A percentile compares a stretch with the other conserved stretches of the same genome.
These are phyloP conservation scores for Pyralis farinalis DNA, from an alignment of 2,888 invertebrate species.

Conservation along the genomic window DNA sequence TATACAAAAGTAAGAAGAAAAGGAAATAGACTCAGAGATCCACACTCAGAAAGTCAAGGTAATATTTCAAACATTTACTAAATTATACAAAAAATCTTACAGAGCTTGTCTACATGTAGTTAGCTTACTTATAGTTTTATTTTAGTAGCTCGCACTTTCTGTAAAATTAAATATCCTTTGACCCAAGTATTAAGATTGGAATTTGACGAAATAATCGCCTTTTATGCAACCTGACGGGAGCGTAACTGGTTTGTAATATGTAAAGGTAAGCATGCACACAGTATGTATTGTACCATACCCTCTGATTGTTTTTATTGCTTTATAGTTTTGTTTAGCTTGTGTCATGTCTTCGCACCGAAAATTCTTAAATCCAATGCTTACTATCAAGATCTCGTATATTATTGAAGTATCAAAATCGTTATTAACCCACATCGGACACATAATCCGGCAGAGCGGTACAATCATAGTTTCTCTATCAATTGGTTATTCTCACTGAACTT, in stretches of 20 bases:
- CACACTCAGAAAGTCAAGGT: constrained; percentile 93
- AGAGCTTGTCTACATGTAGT: constrained; percentile 68
- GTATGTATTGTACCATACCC: constrained; percentile 57
- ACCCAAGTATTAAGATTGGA: constrained; percentile 69
- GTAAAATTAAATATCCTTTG: constrained; percentile 61
- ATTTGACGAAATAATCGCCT: constrained; percentile 77
- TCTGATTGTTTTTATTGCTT: constrained; percentile 25
- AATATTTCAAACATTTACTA: constrained; percentile 21
- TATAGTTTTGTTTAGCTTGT: constrained; percentile 13
- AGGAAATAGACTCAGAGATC: constrained; percentile 88
- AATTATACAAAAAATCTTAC: constrained; percentile 22
- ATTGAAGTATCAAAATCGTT: no score
- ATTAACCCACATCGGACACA: no score
- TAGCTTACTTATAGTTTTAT: constrained; percentile 64
- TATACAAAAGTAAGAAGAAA: constrained; percentile 92
- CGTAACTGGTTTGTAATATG: constrained; percentile 78
- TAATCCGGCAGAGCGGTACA: no score
- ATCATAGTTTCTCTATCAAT: no score
- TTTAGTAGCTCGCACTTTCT: constrained; percentile 74
- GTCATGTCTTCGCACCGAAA: background rate
- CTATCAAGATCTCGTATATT: no score
- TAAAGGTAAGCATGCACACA: constrained; percentile 79
- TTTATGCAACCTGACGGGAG: constrained; percentile 79
- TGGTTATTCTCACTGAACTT: no score
- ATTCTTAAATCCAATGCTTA: background rate